phyloP scores from a whole-genome alignment of 2,113 vertebrate species.

The Pollachius pollachius region DNA sequence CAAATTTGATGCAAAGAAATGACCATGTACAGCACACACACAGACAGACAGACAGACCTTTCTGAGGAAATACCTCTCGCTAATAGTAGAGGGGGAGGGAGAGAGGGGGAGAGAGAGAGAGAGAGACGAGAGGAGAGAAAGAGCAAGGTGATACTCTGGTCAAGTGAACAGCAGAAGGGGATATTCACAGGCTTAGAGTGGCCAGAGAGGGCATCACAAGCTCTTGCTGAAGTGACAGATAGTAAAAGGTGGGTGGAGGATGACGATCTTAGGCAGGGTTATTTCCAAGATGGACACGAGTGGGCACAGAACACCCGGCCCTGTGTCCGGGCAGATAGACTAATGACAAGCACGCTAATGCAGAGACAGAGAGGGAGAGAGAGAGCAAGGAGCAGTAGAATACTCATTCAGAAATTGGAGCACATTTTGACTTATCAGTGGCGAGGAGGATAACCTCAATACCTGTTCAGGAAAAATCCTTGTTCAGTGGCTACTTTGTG shows the following conservation, averaged over 20 bases:
- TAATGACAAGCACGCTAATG: neutral
- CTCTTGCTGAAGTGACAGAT: conserved; percentile 31
- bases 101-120: too few species aligned
- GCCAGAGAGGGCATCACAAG: conserved; percentile 17
- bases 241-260: conserved; percentile 32
- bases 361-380: neutral
- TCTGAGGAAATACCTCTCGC: conserved; percentile 26
- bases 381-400: neutral
- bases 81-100: neutral
- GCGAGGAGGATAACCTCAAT: too few species aligned
- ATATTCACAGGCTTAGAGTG: conserved; percentile 41
- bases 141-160: neutral
- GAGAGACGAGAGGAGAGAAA: conserved; percentile 10
- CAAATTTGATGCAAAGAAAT: too few species aligned
- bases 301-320: conserved; percentile 12
- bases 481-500: too few species aligned
- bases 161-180: conserved; percentile 41
- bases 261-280: conserved; percentile 37
- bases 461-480: too few species aligned
- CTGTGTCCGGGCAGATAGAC: conserved; percentile 2
- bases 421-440: too few species aligned
- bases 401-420: too few species aligned
- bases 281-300: conserved; percentile 34
- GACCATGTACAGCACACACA: neutral
- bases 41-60: neutral